Evolutionary conservation across 2,797 vertebrate genomes (phyloP), one percentile per base, ranked within the genome.

Genomic region (Tenualosa ilisha): DNA sequence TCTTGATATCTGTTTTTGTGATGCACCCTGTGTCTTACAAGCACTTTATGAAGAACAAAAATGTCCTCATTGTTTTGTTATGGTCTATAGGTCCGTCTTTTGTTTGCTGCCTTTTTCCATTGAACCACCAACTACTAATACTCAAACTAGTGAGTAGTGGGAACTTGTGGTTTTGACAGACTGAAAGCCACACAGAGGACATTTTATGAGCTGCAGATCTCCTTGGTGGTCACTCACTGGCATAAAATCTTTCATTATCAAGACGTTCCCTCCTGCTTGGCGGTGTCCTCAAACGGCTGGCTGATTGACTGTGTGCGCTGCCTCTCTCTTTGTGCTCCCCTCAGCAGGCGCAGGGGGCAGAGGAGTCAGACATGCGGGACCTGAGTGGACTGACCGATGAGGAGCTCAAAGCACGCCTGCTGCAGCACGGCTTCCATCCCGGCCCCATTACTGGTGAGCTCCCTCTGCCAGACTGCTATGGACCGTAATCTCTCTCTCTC

Each of bases 401-500:
- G 9, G 94, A 96, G 50, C 93, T 97, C 46, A 95, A 92, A 88
- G 90, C 91, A 0, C 88, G 91, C 5, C 94, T 98, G 53, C 88
- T 93, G 7, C 86, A 90, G 86, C 92, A 93, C 31, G 96, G 97
- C 59, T 88, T 96, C 65, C 94, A 94, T 90, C 91, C 94, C 22
- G 97, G 97, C 63, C 96, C 97, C 6, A 94, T 98, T 87, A 91
- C 96, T 13, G 95, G 96, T 97, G 92, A 93, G 94, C 84, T 49
- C 26, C 37, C 31, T 61, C 51, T 24, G 53, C 22, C 46, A 17
- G 53, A 13, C 13, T 49, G 46, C 46, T 49, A 49, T 49, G 11
- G 13, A 54, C 2, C 53, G 46, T 49, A 49, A 1, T 31, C 31
- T n/a, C n/a, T n/a, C n/a, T 46, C 43, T 46, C 46, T 46, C 46